Evolutionary conservation across 2,888 invertebrate genomes (phyloP).

Genomic region (Pachymerium ferrugineum): DNA sequence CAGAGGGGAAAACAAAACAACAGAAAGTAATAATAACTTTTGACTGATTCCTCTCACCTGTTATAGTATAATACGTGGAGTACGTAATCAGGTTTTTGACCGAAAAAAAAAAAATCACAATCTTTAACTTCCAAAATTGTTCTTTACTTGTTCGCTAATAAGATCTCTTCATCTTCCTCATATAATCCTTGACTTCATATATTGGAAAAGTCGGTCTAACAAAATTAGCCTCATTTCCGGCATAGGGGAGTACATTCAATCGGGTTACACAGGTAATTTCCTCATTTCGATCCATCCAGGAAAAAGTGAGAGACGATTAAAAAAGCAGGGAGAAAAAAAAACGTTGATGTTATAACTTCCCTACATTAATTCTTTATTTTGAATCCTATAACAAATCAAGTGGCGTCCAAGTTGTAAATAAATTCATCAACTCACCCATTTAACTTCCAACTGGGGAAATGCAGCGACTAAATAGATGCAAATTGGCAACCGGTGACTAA

Average conservation of each 20-base stretch:
- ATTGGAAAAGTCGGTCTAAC: background rate
- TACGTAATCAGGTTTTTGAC: background rate
- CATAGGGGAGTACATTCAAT: background rate
- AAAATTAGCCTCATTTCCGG: slow-evolving; percentile 22
- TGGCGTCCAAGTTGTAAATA: slow-evolving; percentile 11
- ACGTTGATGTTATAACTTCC: slow-evolving; percentile 1
- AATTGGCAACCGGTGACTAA: slow-evolving; percentile 27
- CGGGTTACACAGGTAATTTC: slow-evolving; percentile 23
- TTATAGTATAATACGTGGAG: background rate
- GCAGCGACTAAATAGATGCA: slow-evolving; percentile 27
- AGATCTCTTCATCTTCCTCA: background rate
- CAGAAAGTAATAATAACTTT: no score
- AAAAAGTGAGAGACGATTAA: background rate
- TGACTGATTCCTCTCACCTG: slow-evolving; percentile 3
- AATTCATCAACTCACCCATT: slow-evolving; percentile 19
- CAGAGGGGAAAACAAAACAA: background rate
- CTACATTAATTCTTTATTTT: background rate
- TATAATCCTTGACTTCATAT: background rate
- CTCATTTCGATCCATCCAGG: background rate
- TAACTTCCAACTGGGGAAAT: slow-evolving; percentile 22
- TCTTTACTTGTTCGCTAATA: no score
- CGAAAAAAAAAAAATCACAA: background rate
- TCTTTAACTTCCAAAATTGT: background rate
- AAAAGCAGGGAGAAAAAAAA: background rate
- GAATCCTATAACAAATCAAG: background rate